These are phyloP conservation scores for Toxotes chatareus DNA, from an alignment of 2,113 vertebrate genomes.

Conservation along the genomic window DNA sequence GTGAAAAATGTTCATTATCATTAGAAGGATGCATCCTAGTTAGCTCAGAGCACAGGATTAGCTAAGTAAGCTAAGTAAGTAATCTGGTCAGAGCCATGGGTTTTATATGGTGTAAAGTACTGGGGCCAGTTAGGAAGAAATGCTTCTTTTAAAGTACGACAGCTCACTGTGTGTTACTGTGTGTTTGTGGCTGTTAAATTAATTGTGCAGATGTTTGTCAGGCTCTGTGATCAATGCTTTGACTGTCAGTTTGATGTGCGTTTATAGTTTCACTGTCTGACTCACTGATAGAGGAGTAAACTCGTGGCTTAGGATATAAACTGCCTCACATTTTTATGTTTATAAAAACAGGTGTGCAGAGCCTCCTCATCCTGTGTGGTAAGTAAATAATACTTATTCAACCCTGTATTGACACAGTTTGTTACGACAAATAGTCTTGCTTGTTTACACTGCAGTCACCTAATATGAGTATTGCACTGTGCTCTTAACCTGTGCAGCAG, in stretches of 20 bases:
- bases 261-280: not conserved
- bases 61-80: too few species aligned
- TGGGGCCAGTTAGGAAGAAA: not conserved
- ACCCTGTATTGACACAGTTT: not conserved
- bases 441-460: not conserved
- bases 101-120: not conserved
- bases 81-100: not conserved
- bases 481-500: too few species aligned
- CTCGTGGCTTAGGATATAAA: too few species aligned
- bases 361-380: not conserved
- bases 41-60: not conserved
- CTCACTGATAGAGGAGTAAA: conserved; percentile 5
- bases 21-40: not conserved
- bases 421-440: not conserved
- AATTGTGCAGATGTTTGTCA: conserved; percentile 12
- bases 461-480: not conserved
- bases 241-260: conserved; percentile 3
- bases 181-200: not conserved
- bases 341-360: not conserved
- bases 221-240: conserved; percentile 1
- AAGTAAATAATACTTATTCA: not conserved
- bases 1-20: not conserved
- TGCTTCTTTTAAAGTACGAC: not conserved
- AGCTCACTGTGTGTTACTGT: conserved; percentile 3
- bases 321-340: too few species aligned